Evolutionary conservation across 2,888 invertebrate genomes (phyloP), one percentile per base, ranked within the genome.

Genomic region (Euphydryas editha): DNA sequence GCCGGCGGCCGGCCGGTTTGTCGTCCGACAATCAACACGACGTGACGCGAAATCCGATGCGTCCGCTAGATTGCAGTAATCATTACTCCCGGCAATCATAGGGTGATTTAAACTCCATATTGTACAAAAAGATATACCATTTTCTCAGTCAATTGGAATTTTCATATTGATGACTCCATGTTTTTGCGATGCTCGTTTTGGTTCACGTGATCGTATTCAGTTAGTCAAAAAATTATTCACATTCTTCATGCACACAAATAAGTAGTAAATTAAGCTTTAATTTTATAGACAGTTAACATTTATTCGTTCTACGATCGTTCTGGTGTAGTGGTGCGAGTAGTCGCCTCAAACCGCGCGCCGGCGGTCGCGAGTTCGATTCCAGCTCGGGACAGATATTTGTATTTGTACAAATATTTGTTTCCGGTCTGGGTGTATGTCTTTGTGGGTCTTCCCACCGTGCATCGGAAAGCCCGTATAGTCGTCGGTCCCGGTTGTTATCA

Each of bases 21-120:
- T 88, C 89, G 88, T 82, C 79, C 84, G 83, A 88, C 91, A 91
- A 91, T 92, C 90, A 90, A 87, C 85, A 81, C 84, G 84, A 92
- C 92, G 91, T 92, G 92, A 90, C 86, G 85, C 84, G 91, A 91
- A 92, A 90, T 86, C 85, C 83, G 87, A 91, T 90, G 90, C 88
- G 82, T 81, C 79, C 81, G 81, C 81, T 79, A 78, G 80, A 82
- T 83, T 81, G 84, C 76, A 74, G 78, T 79, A 81, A 85, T 87
- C 82, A 87, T 88, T 87, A 83, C 84, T 82, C 78, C 72, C 68
- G 75, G 79, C 82, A 80, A 86, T 85, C 80, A 83, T 79, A 75
- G 75, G 73, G 68, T 71, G 74, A 76, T 73, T 74, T 75, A 70
- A 72, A 70, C 65, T 69, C 58, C 62, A 59, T 64, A 66, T 65